Evolutionary conservation across 2,113 vertebrate genomes (phyloP), one percentile per base, ranked within the genome.

Genomic region (Pan paniscus): DNA sequence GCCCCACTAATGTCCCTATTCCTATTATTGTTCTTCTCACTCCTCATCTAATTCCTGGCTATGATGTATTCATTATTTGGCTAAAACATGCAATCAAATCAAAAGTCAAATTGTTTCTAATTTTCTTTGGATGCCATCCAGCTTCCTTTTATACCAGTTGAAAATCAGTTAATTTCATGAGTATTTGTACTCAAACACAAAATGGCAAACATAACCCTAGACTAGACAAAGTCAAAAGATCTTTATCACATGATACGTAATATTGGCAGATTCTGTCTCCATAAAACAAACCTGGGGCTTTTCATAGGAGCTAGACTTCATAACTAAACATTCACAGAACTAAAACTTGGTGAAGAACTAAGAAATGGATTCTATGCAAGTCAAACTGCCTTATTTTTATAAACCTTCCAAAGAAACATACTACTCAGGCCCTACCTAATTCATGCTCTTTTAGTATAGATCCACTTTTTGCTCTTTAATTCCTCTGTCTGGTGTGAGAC

Each of bases 101-200:
- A 96, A 97, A 95, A 38, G 14, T 88, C 40, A 46, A 64, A 30
- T 88, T 27, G 7, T 64, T 80, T 14, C 46, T n/a, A 57, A 43
- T 90, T 86, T 90, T 83, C 48, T 52, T 6, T 50, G 27, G 13
- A 64, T 87, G 23, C 5, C 61, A 52, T 82, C 17, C 16, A 78
- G 61, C 48, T 68, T 86, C n/a, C 27, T 64, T 13, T 27, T 43
- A 8, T 43, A 78, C 50, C 22, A 78, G 57, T 22, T 43, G 20
- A 79, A 14, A 87, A 72, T 84, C n/a, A 75, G 18, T 22, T 38
- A 55, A 7, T 94, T 76, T 90, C 48, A 38, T 27, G 1, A 86
- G 40, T 55, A 68, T 81, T 75, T 86, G 16, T 84, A 89, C 81
- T 61, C 50, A 92, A 88, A 40, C 84, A 96, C 85, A 75, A 89